Conservation (phyloP, 1,140 invertebrate species). For the Chionoecetes opilio region DNA sequence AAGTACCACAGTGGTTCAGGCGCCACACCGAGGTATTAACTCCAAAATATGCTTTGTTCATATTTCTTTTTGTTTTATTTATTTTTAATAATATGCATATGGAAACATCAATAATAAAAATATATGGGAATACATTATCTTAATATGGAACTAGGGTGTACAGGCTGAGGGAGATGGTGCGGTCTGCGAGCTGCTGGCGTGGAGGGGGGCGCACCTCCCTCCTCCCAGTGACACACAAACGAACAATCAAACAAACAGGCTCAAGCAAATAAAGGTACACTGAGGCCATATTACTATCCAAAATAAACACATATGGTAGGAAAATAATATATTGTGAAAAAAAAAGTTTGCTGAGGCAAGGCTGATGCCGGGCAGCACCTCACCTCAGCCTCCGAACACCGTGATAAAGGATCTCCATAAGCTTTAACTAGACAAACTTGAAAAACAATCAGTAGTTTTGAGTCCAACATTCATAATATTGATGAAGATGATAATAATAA, state of each 20-base stretch:
- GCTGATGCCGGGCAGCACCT: background rate
- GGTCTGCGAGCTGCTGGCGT: slow-evolving; percentile 67
- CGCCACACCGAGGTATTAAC: slow-evolving; percentile 83
- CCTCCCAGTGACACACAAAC: slow-evolving; percentile 75
- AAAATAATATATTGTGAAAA: slow-evolving; percentile 76
- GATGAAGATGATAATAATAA: slow-evolving; percentile 3
- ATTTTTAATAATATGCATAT: slow-evolving; percentile 82
- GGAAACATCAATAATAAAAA: slow-evolving; percentile 84
- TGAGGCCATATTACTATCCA: slow-evolving; percentile 76
- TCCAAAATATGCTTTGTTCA: slow-evolving; percentile 84
- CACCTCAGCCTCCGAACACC: background rate
- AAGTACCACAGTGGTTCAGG: slow-evolving; percentile 82
- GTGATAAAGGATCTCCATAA: background rate
- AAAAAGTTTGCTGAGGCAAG: background rate
- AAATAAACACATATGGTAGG: slow-evolving; percentile 78
- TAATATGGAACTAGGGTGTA: slow-evolving; percentile 83
- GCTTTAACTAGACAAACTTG: slow-evolving; percentile 10
- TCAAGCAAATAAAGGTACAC: slow-evolving; percentile 73
- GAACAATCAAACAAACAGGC: slow-evolving; percentile 81
- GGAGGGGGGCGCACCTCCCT: slow-evolving; percentile 46
- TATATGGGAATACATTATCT: slow-evolving; percentile 84
- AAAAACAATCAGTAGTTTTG: background rate
- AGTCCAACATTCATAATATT: background rate
- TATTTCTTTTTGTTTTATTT: slow-evolving; percentile 81
- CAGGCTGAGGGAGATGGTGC: slow-evolving; percentile 81